Base-by-base conservation (phyloP, 2,113 vertebrate species). In the Sceloporus tristichus region DNA sequence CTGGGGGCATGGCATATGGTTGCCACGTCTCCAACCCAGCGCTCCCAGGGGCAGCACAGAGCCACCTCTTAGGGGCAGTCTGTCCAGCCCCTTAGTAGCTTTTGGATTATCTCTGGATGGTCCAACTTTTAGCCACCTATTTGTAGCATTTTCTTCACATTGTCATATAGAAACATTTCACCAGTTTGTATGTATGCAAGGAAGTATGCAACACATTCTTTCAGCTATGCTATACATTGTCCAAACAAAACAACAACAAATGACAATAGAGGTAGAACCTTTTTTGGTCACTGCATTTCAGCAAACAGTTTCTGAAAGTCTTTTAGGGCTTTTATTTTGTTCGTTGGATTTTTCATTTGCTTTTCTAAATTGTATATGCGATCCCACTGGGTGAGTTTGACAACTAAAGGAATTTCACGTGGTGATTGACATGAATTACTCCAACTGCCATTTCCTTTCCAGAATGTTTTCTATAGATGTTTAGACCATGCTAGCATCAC, bases 401-500 rank as follows among this genome's bases (percentile, higher is more conserved):
- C 40, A 85, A 73, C 27, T 85, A 62, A 92, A 92, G 88, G 21
- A 76, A 90, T 59, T 48, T 91, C 89, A 93, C 89, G 48, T 80
- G 85, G 1, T 92, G 90, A 94, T 90, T 93, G 93, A 88, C 94
- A 92, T 56, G 59, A 68, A 3, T 23, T 40, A 88, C n/a, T 0
- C 38, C 75, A 92, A 82, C 34, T 84, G 85, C 87, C 83, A 91
- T 94, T 92, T 85, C 5, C 53, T 90, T 93, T 95, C 92, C 91
- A 34, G 71, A 93, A 34, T 83, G n/a, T 91, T 93, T 85, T 89
- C 84, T 91, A 68, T 73, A 92, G 78, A 77, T 82, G 19, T 87
- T 80, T 82, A 89, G 87, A 87, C 90, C 92, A 85, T 87, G 19
- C 85, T 87, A 82, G 59, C 87, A 87, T 92, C 91, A 84, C 86